These are phyloP conservation scores for Sthenelais limicola DNA, from an alignment of 2,888 invertebrate genomes.

Conservation along the genomic window DNA sequence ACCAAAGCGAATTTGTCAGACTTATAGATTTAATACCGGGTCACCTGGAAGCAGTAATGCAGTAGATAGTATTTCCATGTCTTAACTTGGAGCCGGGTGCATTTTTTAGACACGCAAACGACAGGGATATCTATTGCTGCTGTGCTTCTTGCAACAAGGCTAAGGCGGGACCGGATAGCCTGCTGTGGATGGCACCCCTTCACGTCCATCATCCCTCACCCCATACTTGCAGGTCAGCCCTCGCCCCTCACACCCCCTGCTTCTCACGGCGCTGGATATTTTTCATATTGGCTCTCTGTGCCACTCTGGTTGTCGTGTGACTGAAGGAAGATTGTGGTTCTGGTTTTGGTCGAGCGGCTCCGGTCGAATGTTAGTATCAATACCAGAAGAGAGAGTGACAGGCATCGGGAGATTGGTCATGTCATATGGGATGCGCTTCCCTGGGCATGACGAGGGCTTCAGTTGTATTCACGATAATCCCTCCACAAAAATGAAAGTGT, in stretches of 20 bases:
- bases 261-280: not conserved
- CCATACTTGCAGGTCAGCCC: conserved; percentile 1
- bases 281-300: too few species aligned
- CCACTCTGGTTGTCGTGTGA: too few species aligned
- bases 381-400: too few species aligned
- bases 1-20: conserved; percentile 33
- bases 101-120: conserved; percentile 11
- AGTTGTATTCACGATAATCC: too few species aligned
- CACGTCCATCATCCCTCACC: conserved; percentile 25
- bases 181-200: too few species aligned
- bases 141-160: conserved; percentile 23
- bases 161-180: conserved; percentile 15
- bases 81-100: not conserved
- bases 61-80: conserved; percentile 31
- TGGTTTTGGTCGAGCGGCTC: too few species aligned
- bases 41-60: conserved; percentile 31
- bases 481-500: too few species aligned
- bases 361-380: too few species aligned
- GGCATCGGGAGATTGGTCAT: too few species aligned
- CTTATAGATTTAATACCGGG: conserved; percentile 29
- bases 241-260: not conserved
- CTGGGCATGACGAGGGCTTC: too few species aligned
- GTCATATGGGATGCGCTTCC: too few species aligned
- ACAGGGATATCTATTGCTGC: not conserved
- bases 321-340: too few species aligned